Conservation (phyloP, 2,888 invertebrate genomes). For the Brachyptera putata region DNA sequence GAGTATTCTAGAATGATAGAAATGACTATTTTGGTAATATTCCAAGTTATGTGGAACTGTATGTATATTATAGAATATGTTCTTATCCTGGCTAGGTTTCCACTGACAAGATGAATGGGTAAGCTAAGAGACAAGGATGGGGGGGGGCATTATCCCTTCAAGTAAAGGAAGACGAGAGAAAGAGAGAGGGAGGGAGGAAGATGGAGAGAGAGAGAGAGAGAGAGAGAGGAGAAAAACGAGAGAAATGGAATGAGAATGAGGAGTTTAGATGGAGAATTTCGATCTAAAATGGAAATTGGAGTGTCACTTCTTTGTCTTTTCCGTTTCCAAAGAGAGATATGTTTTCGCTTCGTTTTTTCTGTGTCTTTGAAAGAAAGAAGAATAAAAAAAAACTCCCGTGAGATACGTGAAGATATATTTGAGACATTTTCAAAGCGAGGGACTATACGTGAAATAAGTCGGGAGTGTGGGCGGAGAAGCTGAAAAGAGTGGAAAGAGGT, state of each 20-base stretch:
- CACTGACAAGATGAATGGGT: conserved; percentile 10
- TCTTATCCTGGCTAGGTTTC: conserved; percentile 2
- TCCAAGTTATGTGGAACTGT: conserved; percentile 16
- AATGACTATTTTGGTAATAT: conserved; percentile 8
- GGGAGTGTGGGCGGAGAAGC: too few relatives aligned
- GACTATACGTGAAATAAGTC: not conserved
- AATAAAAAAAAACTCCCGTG: conserved; percentile 13
- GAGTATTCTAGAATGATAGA: too few relatives aligned
- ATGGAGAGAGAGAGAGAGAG: too few relatives aligned
- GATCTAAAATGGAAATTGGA: conserved; percentile 48
- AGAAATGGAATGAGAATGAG: conserved; percentile 11
- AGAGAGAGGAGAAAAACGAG: not conserved
- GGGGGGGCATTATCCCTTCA: not conserved
- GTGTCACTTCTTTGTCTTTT: conserved; percentile 47
- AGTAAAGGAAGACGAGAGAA: too few relatives aligned
- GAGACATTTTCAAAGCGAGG: conserved; percentile 11
- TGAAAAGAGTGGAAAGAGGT: too few relatives aligned
- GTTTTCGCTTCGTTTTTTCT: conserved; percentile 10
- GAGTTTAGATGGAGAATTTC: conserved; percentile 37
- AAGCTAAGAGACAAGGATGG: conserved; percentile 13
- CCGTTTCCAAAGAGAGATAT: conserved; percentile 21
- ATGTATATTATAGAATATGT: conserved; percentile 6
- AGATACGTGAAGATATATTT: conserved; percentile 14
- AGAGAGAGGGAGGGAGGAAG: too few relatives aligned
- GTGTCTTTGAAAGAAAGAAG: conserved; percentile 16